Evolutionary conservation across 2,113 vertebrate species (phyloP).

Genomic region (Notothenia rossii): DNA sequence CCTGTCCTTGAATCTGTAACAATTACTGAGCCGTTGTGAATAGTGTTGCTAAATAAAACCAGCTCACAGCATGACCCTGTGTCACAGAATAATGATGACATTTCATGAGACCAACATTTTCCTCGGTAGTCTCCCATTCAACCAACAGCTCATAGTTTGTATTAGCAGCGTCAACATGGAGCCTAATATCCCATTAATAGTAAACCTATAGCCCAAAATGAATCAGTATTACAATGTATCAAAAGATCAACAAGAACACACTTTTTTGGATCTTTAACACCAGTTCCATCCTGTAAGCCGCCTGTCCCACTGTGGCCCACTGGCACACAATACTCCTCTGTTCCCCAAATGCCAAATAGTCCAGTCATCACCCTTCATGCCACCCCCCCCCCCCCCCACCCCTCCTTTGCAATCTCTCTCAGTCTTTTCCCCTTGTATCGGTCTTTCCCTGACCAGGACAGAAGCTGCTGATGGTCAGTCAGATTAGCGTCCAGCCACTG

Average conservation of each 20-base stretch:
- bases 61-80: constrained; percentile 1
- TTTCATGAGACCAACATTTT: not conserved
- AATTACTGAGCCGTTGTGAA: not conserved
- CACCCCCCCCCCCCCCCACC: constrained; percentile 7
- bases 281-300: constrained; percentile 14
- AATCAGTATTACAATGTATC: not conserved
- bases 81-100: constrained; percentile 8
- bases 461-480: constrained; percentile 65
- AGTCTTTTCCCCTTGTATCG: constrained; percentile 48
- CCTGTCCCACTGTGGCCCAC: constrained; percentile 24
- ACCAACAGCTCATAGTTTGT: not conserved
- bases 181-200: not conserved
- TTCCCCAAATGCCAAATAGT: constrained; percentile 62
- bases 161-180: not conserved
- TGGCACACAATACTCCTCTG: constrained; percentile 73
- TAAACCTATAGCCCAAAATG: not conserved
- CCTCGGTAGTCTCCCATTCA: not conserved
- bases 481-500: constrained; percentile 56
- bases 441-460: constrained; percentile 45
- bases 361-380: constrained; percentile 60
- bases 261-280: constrained; percentile 17
- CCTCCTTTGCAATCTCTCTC: constrained; percentile 38
- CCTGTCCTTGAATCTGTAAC: not conserved
- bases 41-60: not conserved
- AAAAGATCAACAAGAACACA: not conserved